Evolutionary conservation across 2,888 invertebrate genomes (phyloP).

Genomic region (Merodon equestris): DNA sequence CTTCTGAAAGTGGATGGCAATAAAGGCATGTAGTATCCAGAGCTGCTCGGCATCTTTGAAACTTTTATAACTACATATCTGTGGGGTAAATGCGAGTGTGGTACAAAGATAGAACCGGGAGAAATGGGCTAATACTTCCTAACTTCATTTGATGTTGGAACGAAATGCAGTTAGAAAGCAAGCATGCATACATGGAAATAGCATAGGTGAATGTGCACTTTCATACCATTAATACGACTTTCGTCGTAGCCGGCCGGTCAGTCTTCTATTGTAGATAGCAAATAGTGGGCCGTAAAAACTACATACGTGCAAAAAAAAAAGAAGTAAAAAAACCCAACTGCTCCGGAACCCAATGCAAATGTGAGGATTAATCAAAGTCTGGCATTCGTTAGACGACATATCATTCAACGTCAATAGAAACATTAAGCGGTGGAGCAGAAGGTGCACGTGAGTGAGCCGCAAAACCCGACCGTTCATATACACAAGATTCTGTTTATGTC

Average conservation of each 20-base stretch:
- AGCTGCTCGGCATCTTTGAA: no score
- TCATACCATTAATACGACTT: no score
- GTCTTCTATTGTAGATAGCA: no score
- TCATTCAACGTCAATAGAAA: conserved; percentile 57
- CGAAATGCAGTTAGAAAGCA: conserved; percentile 51
- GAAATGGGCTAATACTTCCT: conserved; percentile 40
- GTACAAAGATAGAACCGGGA: no score
- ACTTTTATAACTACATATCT: no score
- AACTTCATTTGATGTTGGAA: conserved; percentile 47
- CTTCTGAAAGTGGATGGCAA: no score
- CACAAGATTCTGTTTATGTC: conserved; percentile 20
- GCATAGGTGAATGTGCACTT: no score
- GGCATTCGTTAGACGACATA: conserved; percentile 43
- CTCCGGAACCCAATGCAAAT: conserved; percentile 37
- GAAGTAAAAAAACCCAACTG: conserved; percentile 20
- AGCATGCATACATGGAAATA: conserved; percentile 21
- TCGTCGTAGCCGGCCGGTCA: no score
- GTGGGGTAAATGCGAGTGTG: no score
- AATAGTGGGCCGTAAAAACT: no score
- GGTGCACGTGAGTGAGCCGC: conserved; percentile 8
- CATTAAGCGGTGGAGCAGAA: conserved; percentile 26
- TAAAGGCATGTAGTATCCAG: no score
- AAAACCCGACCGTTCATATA: not conserved
- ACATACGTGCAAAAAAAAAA: no score
- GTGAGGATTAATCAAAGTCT: conserved; percentile 45